Conservation (phyloP, 2,797 vertebrate genomes). For the Cryptoblepharus egeriae region DNA sequence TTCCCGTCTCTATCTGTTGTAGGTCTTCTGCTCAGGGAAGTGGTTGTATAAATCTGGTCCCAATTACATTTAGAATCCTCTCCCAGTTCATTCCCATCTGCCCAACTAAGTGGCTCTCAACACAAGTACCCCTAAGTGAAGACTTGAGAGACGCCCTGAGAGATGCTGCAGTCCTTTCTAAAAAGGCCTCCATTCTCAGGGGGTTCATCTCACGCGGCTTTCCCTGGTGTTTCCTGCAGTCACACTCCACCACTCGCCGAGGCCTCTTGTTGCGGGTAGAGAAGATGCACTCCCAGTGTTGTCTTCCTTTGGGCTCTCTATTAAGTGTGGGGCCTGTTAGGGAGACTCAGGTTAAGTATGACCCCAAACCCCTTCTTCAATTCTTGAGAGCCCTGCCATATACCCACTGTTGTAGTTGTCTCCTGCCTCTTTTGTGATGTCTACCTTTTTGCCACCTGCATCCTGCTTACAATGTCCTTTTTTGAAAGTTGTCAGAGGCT, state of each 20-base stretch:
- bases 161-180: no score
- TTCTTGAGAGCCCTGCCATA: background rate
- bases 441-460: background rate
- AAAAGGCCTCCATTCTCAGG: background rate
- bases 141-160: no score
- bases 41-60: background rate
- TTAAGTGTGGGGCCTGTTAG: constrained; percentile 40
- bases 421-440: background rate
- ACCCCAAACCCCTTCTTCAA: background rate
- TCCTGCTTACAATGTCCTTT: background rate
- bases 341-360: constrained; percentile 39
- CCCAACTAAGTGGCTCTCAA: no score
- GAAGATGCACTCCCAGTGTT: constrained; percentile 21
- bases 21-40: background rate
- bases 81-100: background rate
- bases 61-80: background rate
- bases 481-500: background rate
- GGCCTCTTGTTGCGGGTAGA: constrained; percentile 23
- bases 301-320: constrained; percentile 41
- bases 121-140: no score
- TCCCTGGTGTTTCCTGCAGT: constrained; percentile 34
- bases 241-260: constrained; percentile 36
- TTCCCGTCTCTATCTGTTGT: background rate
- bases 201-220: constrained; percentile 32
- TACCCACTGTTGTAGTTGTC: background rate